Evolutionary conservation across 1,140 invertebrate species (phyloP).

Genomic region (Theocolax elegans): DNA sequence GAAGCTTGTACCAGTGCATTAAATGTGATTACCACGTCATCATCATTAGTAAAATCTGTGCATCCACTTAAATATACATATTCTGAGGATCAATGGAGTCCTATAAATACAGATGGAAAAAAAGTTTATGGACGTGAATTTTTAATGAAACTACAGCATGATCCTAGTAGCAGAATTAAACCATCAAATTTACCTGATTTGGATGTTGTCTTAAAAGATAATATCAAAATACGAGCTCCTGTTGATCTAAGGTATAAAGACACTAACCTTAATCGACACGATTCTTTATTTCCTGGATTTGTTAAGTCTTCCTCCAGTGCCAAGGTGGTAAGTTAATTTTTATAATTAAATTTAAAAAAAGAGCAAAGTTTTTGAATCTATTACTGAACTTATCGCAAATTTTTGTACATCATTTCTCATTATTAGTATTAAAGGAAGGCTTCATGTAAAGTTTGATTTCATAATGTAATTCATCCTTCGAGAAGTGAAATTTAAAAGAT

Average conservation of each 20-base stretch:
- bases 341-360: background rate
- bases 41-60: background rate
- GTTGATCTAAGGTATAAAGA: conserved; percentile 54
- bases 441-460: too few relatives aligned
- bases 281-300: conserved; percentile 53
- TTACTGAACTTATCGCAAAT: background rate
- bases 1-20: background rate
- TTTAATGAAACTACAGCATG: conserved; percentile 78
- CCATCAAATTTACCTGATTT: conserved; percentile 76
- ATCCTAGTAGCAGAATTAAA: conserved; percentile 78
- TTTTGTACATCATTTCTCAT: background rate
- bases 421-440: too few relatives aligned
- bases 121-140: conserved; percentile 86
- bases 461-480: too few relatives aligned
- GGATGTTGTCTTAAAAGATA: conserved; percentile 71
- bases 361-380: background rate
- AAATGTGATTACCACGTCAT: background rate
- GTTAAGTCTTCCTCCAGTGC: conserved; percentile 48
- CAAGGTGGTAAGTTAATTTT: conserved; percentile 51
- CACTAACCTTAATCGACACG: conserved; percentile 48
- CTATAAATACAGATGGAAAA: conserved; percentile 81
- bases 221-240: conserved; percentile 51
- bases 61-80: conserved; percentile 62
- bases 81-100: conserved; percentile 85
- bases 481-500: too few relatives aligned